Evolutionary conservation across 2,888 invertebrate species (phyloP).

Genomic region (Gasteruption jaculator): DNA sequence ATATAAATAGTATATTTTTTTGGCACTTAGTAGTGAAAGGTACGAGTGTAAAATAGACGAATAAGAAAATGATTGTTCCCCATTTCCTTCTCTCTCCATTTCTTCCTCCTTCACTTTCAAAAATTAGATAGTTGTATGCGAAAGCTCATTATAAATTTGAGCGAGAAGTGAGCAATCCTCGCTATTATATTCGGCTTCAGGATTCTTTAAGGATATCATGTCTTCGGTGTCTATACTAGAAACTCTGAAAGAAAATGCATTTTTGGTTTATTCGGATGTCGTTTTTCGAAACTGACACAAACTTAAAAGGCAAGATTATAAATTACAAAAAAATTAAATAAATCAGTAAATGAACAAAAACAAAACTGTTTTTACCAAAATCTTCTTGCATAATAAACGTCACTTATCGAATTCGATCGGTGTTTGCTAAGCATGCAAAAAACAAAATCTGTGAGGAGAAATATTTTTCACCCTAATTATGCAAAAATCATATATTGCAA

Average conservation of each 20-base stretch:
- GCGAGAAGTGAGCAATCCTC: slow-evolving; percentile 37
- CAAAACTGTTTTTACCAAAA: slow-evolving; percentile 42
- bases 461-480: neutral
- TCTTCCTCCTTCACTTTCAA: slow-evolving; percentile 1
- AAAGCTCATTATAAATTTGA: slow-evolving; percentile 46
- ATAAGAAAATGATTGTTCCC: slow-evolving; percentile 32
- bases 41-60: slow-evolving; percentile 23
- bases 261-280: slow-evolving; percentile 4
- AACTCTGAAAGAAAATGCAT: slow-evolving; percentile 30
- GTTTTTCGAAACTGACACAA: neutral
- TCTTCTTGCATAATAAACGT: slow-evolving; percentile 32
- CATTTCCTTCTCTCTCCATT: neutral
- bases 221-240: slow-evolving; percentile 35
- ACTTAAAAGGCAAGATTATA: neutral
- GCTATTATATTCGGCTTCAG: slow-evolving; percentile 33
- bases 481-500: slow-evolving; percentile 1
- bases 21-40: slow-evolving; percentile 27
- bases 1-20: slow-evolving; percentile 12
- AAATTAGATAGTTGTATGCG: slow-evolving; percentile 43
- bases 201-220: slow-evolving; percentile 38
- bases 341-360: slow-evolving; percentile 13
- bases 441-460: slow-evolving; percentile 21
- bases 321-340: slow-evolving; percentile 5
- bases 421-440: slow-evolving; percentile 44
- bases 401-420: slow-evolving; percentile 36